Conservation (phyloP, 2,797 vertebrate species). For the Selene dorsalis region DNA sequence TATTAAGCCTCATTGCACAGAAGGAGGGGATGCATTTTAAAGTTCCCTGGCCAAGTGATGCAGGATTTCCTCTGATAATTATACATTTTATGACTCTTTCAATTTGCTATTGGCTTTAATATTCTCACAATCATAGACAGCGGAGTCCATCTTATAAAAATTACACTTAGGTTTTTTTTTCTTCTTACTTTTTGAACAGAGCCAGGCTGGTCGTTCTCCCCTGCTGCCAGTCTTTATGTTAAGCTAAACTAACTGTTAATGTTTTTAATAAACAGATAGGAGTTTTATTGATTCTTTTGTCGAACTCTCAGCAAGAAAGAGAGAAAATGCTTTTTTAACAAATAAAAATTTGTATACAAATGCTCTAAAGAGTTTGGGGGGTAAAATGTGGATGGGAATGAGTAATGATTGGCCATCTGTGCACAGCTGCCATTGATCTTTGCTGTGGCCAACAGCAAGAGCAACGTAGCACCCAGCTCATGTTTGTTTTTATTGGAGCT, state of each 20-base stretch:
- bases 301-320: not conserved
- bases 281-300: not conserved
- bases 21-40: not conserved
- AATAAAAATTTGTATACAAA: not conserved
- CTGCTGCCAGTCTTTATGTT: not conserved
- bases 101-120: not conserved
- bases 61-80: not conserved
- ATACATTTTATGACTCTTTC: not conserved
- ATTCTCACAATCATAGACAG: not conserved
- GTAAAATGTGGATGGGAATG: constrained; percentile 14
- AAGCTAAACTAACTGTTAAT: not conserved
- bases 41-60: not conserved
- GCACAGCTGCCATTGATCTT: constrained; percentile 54
- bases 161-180: not conserved
- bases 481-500: constrained; percentile 31
- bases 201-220: not conserved
- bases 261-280: not conserved
- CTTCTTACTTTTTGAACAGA: not conserved
- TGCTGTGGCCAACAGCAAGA: constrained; percentile 44
- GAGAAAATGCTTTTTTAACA: not conserved
- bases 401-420: constrained; percentile 23
- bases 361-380: constrained; percentile 2
- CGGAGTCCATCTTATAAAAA: not conserved
- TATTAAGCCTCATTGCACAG: not conserved
- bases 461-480: constrained; percentile 23